Base-by-base conservation (phyloP, 1,140 invertebrate species). In the Pseudobourletiella spinata region DNA sequence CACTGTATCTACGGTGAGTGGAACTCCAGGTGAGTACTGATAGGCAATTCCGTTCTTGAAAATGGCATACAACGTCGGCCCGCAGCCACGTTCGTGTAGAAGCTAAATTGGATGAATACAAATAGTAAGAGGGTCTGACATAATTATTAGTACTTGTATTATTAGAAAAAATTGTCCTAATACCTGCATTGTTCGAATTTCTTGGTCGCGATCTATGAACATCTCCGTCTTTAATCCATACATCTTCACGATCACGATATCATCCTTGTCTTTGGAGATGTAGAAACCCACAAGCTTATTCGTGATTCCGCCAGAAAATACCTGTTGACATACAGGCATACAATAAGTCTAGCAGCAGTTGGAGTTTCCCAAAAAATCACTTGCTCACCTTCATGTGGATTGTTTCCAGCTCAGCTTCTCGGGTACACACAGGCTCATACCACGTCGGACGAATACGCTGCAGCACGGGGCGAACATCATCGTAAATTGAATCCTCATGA, bases 1-100 rank as follows among this genome's bases (percentile, higher is more conserved):
- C 3, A 95, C 86, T 64, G 80, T 82, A 32, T 86, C 79, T 22
- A 79, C 75, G 65, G 84, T 86, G 14, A 97, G 73, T 20, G 86
- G 88, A 58, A 82, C 79, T 32, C 96, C 96, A 67, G 85, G 84
- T 65, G 91, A 82, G 78, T 86, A 99, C 76, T 93, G 85, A 76
- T 98, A 99, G 20, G 85, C 87, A 63, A 98, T 79, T 24, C 95
- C 96, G 80, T 99, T 99, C 63, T 85, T 82, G 77, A 98, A 98
- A 26, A 86, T 85, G 43, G 89, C 91, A 79, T 92, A 94, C 35
- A 98, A 77, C 55, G 84, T 81, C 57, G 93, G 88, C 65, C 90
- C 89, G 65, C 89, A 81, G 15, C 86, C 88, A 65, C 82, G 80
- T 70, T 81, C 80, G 71, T 87, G 83, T 65, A 95, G 77, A 69